These are phyloP conservation scores for Lithobius niger DNA, from an alignment of 1,140 invertebrate genomes.

Conservation along the genomic window DNA sequence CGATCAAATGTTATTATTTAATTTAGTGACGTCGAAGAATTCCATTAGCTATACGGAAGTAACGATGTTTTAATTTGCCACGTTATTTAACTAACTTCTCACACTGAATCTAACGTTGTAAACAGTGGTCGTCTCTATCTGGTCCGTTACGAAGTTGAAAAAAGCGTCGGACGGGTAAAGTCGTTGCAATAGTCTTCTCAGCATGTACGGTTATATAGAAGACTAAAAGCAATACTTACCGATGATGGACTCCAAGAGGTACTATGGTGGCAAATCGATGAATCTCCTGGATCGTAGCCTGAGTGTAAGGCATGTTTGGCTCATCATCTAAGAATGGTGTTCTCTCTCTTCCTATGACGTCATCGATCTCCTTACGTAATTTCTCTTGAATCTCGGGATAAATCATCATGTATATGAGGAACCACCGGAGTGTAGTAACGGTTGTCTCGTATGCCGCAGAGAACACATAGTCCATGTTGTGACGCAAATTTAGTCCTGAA, in stretches of 20 bases:
- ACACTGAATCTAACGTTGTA: too few species aligned
- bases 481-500: background rate
- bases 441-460: conserved; percentile 21
- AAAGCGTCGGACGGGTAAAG: too few species aligned
- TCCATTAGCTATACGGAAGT: too few species aligned
- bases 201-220: too few species aligned
- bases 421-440: conserved; percentile 10
- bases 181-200: too few species aligned
- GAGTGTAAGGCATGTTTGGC: conserved; percentile 1
- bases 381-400: conserved; percentile 34
- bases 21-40: too few species aligned
- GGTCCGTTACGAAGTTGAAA: too few species aligned
- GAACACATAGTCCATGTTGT: conserved; percentile 13
- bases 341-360: conserved; percentile 21
- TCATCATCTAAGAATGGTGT: conserved; percentile 4
- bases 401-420: conserved; percentile 19
- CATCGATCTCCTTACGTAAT: conserved; percentile 29
- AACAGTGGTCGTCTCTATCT: too few species aligned
- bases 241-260: background rate
- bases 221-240: too few species aligned
- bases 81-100: too few species aligned
- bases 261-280: conserved; percentile 4
- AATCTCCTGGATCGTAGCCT: conserved; percentile 10
- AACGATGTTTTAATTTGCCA: too few species aligned
- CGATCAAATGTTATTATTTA: too few species aligned